Percentiles rank a stretch among this genome's conserved stretches.
Evolutionary conservation across 1,140 invertebrate species (phyloP).

Genomic region (Bombus affinis): DNA sequence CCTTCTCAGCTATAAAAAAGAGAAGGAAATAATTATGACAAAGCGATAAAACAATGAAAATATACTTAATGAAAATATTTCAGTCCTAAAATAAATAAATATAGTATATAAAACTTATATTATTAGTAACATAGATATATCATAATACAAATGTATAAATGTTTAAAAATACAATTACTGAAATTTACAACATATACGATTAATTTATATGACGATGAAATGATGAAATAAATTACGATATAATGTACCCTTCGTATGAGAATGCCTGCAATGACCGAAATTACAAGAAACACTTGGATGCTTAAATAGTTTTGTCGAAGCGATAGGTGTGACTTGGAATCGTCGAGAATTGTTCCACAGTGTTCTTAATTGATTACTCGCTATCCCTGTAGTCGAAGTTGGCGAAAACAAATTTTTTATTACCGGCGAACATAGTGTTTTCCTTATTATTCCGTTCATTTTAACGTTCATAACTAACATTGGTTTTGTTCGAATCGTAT

Average conservation of each 20-base stretch:
- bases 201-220: too few species aligned
- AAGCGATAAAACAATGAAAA: conserved; percentile 8
- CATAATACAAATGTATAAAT: not conserved
- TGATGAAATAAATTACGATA: not conserved
- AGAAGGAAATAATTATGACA: conserved; percentile 27
- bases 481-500: not conserved
- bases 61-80: conserved; percentile 22
- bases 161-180: not conserved
- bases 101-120: conserved; percentile 7
- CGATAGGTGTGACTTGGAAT: conserved; percentile 62
- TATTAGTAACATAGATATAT: not conserved
- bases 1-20: conserved; percentile 88
- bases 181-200: conserved; percentile 60
- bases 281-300: conserved; percentile 82
- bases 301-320: conserved; percentile 73
- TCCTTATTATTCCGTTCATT: conserved; percentile 88
- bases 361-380: conserved; percentile 85
- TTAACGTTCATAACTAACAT: conserved; percentile 65
- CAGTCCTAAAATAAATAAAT: conserved; percentile 7
- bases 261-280: conserved; percentile 85
- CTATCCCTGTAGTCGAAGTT: conserved; percentile 78
- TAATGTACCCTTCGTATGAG: conserved; percentile 87
- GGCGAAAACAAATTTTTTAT: conserved; percentile 81
- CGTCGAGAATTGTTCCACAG: conserved; percentile 86
- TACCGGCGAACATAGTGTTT: conserved; percentile 82